phyloP scores from a whole-genome alignment of 2,888 invertebrate genomes.

The Tenthredo amoena region DNA sequence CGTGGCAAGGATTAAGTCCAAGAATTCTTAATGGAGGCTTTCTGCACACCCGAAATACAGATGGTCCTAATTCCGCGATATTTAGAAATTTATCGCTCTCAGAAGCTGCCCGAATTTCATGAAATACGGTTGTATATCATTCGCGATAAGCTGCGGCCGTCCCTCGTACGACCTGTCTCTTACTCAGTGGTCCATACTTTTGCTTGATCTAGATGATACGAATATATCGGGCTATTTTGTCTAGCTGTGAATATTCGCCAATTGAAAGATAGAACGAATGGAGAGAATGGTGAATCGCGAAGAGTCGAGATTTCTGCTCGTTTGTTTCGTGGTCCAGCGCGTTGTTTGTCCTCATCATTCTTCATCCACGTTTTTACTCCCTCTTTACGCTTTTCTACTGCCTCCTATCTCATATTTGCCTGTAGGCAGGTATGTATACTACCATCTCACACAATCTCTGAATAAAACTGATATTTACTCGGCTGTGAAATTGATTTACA shows the following conservation, averaged over 20 bases:
- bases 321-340: constrained; percentile 14
- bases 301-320: background rate
- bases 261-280: background rate
- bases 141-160: constrained; percentile 20
- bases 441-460: constrained; percentile 40
- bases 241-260: background rate
- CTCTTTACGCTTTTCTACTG: background rate
- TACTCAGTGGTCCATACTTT: constrained; percentile 11
- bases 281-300: background rate
- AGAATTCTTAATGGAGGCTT: background rate
- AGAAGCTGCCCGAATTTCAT: background rate
- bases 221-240: background rate
- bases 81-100: constrained; percentile 21
- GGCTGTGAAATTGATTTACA: constrained; percentile 52
- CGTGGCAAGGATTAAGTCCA: background rate
- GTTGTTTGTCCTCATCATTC: constrained; percentile 20
- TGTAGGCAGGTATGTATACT: background rate
- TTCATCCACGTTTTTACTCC: background rate
- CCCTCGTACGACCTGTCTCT: constrained; percentile 8
- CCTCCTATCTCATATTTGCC: background rate
- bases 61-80: background rate
- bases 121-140: constrained; percentile 20
- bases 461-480: constrained; percentile 51
- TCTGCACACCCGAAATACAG: background rate
- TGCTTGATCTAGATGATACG: background rate